Evolutionary conservation across 2,888 invertebrate species (phyloP), one percentile per base, ranked within the genome.

Genomic region (Drosophila borborema): DNA sequence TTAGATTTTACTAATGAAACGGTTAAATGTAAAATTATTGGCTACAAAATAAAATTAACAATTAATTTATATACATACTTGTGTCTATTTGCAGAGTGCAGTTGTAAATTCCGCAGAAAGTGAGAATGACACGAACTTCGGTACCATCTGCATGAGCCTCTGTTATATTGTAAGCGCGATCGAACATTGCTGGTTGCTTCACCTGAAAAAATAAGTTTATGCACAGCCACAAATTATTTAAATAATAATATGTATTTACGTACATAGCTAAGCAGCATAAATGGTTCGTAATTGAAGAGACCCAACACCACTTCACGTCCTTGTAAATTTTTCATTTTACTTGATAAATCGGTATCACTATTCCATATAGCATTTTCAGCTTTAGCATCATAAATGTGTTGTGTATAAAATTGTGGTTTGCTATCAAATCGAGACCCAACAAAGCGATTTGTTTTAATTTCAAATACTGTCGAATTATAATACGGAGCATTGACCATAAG

Each of bases 91-190:
- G 78, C 2, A 94, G 80, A 0, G 94, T 93, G 80, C 94, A 94
- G 78, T 95, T 95, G 62, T 92, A 88, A 2, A 92, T 76, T 56
- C 85, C 77, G 67, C 93, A 93, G 84, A 93, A 94, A 36, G 91
- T 89, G 2, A 93, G 61, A 45, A 92, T 80, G 8, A 93, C 63
- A 12, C 90, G 88, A 43, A 93, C 91, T 88, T 95, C 94, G 0
- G 94, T 93, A 7, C 96, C 96, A 91, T 95, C 95, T 38, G 94
- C 92, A 16, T 69, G 70, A 0, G 81, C 77, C 34, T 59, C 75
- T 0, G 74, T 58, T 49, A 77, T 81, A 20, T 81, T 70, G 1
- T 48, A 8, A 0, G 77, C 72, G 0, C 81, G 73, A 74, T 92
- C 86, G 38, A 77, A 72, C 2, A 79, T 64, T 4, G 70, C 74